Evolutionary conservation across 2,797 vertebrate species (phyloP).

Genomic region (Trachops cirrhosus): DNA sequence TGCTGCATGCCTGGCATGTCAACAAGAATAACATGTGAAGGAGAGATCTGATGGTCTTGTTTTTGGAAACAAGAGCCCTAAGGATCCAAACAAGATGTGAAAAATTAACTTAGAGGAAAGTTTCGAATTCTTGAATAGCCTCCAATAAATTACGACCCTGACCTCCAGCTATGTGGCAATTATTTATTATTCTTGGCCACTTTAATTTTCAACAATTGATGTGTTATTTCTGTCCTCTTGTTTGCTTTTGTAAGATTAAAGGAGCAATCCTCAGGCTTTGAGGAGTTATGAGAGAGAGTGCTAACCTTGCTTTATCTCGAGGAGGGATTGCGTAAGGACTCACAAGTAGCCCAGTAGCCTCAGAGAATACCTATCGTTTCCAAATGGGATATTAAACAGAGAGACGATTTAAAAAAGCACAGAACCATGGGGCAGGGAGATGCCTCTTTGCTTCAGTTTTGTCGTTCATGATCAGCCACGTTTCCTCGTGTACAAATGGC

Average conservation of each 20-base stretch:
- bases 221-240: constrained; percentile 69
- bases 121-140: constrained; percentile 63
- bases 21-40: constrained; percentile 53
- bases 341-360: not conserved
- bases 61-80: constrained; percentile 43
- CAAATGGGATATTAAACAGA: not conserved
- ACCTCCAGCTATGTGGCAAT: constrained; percentile 55
- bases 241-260: constrained; percentile 71
- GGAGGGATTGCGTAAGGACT: not conserved
- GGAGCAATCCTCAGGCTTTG: constrained; percentile 13
- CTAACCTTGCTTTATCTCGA: constrained; percentile 12
- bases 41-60: constrained; percentile 35
- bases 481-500: not conserved
- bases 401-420: not conserved
- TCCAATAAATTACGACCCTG: constrained; percentile 68
- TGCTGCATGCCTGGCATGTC: not conserved
- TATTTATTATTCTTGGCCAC: constrained; percentile 74
- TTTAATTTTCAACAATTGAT: constrained; percentile 60
- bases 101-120: constrained; percentile 66
- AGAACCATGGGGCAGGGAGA: not conserved
- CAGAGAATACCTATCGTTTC: not conserved
- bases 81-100: constrained; percentile 69
- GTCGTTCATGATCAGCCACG: not conserved
- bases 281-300: not conserved
- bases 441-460: not conserved